Evolutionary conservation across 2,113 vertebrate species (phyloP).

Genomic region (Himantopus leucocephalus): DNA sequence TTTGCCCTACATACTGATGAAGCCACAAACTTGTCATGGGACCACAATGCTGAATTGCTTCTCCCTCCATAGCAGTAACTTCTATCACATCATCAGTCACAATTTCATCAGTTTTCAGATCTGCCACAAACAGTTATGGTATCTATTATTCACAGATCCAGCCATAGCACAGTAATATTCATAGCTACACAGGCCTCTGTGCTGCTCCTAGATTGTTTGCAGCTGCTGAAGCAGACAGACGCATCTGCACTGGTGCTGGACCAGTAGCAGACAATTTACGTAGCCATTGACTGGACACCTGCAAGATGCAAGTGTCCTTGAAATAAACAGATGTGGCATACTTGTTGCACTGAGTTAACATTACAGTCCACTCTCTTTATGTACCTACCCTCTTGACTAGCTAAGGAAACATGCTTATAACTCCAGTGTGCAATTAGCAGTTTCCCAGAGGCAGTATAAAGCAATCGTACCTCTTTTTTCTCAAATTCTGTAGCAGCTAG

Average conservation of each 20-base stretch:
- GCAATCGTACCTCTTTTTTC: neutral
- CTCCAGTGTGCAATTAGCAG: neutral
- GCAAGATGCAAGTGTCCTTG: neutral
- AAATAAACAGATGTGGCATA: neutral
- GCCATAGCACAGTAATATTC: rapidly evolving
- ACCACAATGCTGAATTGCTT: neutral
- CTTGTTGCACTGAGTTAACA: neutral
- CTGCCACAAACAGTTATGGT: neutral
- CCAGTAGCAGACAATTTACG: rapidly evolving
- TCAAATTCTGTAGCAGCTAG: neutral
- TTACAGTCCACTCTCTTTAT: neutral
- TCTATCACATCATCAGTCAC: neutral
- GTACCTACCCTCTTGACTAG: neutral
- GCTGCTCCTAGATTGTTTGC: neutral
- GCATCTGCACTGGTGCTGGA: rapidly evolving
- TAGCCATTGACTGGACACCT: rapidly evolving
- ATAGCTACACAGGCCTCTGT: neutral
- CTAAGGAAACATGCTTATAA: neutral
- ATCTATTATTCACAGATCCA: neutral
- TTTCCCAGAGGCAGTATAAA: neutral
- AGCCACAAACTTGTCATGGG: neutral
- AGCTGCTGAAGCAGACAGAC: neutral
- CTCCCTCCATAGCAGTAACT: neutral
- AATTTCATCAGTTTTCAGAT: neutral
- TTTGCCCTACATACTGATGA: neutral